Base-by-base conservation (phyloP, 2,113 vertebrate genomes). In the Talpa occidentalis region DNA sequence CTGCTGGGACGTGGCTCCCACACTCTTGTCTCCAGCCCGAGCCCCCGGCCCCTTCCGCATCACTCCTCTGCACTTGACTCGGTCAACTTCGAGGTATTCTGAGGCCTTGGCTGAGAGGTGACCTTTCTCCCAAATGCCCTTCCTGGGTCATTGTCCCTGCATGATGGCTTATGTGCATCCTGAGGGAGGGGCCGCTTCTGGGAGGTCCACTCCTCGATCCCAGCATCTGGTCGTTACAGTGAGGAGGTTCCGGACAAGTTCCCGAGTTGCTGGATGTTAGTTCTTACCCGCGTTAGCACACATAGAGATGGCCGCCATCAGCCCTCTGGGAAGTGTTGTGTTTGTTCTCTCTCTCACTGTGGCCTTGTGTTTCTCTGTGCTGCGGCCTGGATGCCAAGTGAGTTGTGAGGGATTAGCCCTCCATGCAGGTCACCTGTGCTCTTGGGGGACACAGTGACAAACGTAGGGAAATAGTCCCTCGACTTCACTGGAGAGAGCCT, bases 1-100 rank as follows among this genome's bases (percentile, higher is more conserved):
- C 47, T 10, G 16, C 7, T 0, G 16, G 22, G n/a, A 14, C 2
- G 28, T 37, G 26, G 37, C n/a, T 12, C 17, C 4, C 3, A 0
- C n/a, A 42, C 4, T 10, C 4, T 10, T 32, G 4, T 16, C 35
- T n/a, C 76, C 10, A 93, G 37, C 14, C 64, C 1, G 9, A 37
- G 54, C 0, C 4, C 4, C 11, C 28, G 44, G 32, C 32, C 77
- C 47, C 12, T 15, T 81, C 52, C 52, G 16, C 26, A 4, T 66
- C 49, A 77, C 17, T 73, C n/a, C 56, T 30, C 59, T 56, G 14
- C 52, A 37, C 52, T 88, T 22, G 42, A 28, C 17, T 37, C 81
- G 81, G 62, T 59, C 6, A 6, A 12, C 9, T 69, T 62, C 74
- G 6, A 26, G 10, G 17, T 47, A 0, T 30, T 44, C 30, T 42